These are phyloP conservation scores for Temnothorax ravouxi DNA, from an alignment of 2,888 invertebrate species.

Conservation along the genomic window DNA sequence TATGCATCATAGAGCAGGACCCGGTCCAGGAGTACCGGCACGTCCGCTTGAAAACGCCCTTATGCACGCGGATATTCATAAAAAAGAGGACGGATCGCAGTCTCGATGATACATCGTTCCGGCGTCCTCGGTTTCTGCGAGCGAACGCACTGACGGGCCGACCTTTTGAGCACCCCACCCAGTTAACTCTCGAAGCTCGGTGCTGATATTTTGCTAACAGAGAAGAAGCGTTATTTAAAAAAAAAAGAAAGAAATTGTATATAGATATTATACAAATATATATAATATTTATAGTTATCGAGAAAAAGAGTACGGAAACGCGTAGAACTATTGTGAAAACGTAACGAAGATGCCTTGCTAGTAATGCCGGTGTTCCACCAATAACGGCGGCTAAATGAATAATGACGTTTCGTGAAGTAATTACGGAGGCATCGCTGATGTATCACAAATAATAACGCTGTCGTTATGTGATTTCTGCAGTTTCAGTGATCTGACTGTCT, in stretches of 20 bases:
- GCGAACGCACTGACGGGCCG: constrained; percentile 69
- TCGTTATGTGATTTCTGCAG: constrained; percentile 71
- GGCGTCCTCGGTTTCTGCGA: constrained; percentile 72
- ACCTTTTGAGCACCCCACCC: constrained; percentile 58
- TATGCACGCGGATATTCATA: constrained; percentile 86
- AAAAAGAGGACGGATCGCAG: constrained; percentile 88
- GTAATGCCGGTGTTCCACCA: constrained; percentile 55
- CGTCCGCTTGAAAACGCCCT: constrained; percentile 81
- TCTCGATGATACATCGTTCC: constrained; percentile 87
- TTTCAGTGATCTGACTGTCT: constrained; percentile 81
- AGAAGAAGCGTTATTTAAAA: constrained; percentile 80
- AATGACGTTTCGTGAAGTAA: constrained; percentile 57
- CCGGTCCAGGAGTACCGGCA: constrained; percentile 86
- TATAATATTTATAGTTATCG: constrained; percentile 85
- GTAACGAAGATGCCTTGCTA: constrained; percentile 70
- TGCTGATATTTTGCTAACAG: constrained; percentile 78
- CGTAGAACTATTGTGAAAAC: constrained; percentile 59
- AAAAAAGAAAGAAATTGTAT: constrained; percentile 80
- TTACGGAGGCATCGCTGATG: constrained; percentile 60
- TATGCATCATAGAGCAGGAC: constrained; percentile 87
- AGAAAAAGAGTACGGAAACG: constrained; percentile 58
- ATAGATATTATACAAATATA: constrained; percentile 80
- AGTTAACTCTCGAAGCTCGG: constrained; percentile 60
- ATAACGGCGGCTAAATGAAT: constrained; percentile 34
- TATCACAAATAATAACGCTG: constrained; percentile 57